phyloP scores from a whole-genome alignment of 1,140 invertebrate species.

The Hyles vespertilio region DNA sequence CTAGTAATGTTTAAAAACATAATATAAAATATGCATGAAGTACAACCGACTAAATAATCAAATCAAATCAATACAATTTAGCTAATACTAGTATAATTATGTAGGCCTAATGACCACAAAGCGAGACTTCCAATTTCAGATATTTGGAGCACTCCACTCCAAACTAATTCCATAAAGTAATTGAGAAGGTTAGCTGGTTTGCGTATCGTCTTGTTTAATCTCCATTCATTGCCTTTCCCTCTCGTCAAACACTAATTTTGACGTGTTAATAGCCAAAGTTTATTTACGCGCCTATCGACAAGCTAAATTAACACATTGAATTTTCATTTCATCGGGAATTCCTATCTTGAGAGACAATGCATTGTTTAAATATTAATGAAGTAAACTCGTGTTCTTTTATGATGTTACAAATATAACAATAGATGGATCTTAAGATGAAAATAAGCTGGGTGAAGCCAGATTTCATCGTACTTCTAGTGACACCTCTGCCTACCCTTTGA shows the following conservation, averaged over 20 bases:
- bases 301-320: constrained; percentile 36
- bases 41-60: too few relatives aligned
- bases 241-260: constrained; percentile 61
- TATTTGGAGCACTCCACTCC: constrained; percentile 24
- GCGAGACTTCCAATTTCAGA: constrained; percentile 23
- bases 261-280: constrained; percentile 64
- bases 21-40: too few relatives aligned
- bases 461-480: too few relatives aligned
- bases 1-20: too few relatives aligned
- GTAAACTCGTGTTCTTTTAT: neutral
- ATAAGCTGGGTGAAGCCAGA: too few relatives aligned
- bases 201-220: constrained; percentile 62
- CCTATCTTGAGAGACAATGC: neutral
- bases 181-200: constrained; percentile 48
- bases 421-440: too few relatives aligned
- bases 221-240: constrained; percentile 49
- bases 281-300: constrained; percentile 41
- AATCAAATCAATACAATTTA: too few relatives aligned
- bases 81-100: too few relatives aligned
- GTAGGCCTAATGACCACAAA: neutral
- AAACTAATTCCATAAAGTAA: constrained; percentile 61
- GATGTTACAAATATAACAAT: too few relatives aligned
- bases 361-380: neutral
- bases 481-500: too few relatives aligned
- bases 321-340: constrained; percentile 22